Evolutionary conservation across 2,888 invertebrate genomes (phyloP), one percentile per base, ranked within the genome.

Genomic region (Zootermopsis nevadensis): DNA sequence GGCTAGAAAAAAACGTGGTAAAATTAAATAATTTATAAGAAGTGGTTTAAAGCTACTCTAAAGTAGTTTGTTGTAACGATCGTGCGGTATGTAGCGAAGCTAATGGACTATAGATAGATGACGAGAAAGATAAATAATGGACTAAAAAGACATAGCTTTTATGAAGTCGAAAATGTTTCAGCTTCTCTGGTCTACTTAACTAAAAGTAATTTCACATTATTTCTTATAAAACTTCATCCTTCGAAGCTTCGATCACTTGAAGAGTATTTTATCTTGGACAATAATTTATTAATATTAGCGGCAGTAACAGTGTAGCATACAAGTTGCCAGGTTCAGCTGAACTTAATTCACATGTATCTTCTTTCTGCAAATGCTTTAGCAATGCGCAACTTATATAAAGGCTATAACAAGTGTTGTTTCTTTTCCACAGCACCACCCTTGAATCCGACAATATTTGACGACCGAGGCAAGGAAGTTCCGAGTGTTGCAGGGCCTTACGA

Each of bases 401-500:
- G n/a, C n/a, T 53, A 35, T 60, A 79, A 33, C 12, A 48, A 77
- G 24, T 30, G 10, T 33, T 72, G 27, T 87, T 89, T 88, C 86
- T 88, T 89, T 60, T 60, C 27, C 60, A 1, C 93, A 95, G 95
- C 94, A 86, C 92, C 95, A 81, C 95, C 95, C 27, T 92, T 93
- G 86, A 94, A 93, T 86, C 95, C 95, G 38, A 94, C 92, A 86
- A 94, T 95, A 86, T 92, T 94, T 86, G 94, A 95, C 87, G 94
- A 94, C 86, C 89, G 91, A 77, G 94, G 94, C 79, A 92, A 92
- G 87, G 91, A 93, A 87, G 91, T 95, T 0, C 88, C 91, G 2
- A 91, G 91, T 0, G 89, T 93, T 0, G 94, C 95, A 1, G 95
- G 95, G 1, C 95, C 95, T 0, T 95, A 95, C 88, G 91, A 93